Base-by-base conservation (phyloP, 2,888 invertebrate species). In the Zelleria hepariella region DNA sequence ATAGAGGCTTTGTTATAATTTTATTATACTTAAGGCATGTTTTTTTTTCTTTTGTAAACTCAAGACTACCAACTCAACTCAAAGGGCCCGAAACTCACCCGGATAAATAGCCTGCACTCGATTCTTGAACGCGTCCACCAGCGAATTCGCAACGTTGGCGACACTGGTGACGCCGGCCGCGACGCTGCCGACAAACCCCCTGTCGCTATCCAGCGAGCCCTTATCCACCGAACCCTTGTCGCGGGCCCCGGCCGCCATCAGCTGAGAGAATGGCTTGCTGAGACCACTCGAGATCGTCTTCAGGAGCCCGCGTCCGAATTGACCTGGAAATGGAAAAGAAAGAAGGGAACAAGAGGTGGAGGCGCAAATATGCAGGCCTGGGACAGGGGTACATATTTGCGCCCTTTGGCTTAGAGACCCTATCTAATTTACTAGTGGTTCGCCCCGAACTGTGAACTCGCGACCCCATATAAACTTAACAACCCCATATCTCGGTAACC, bases 181-280 rank as follows among this genome's bases (percentile, higher is more conserved):
- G 49, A 89, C 66, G 48, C 86, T 86, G 61, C 71, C 69, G 62
- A 92, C 84, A 68, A 91, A 90, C 2, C 90, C 87, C 8, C 89
- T 81, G 74, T 93, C 92, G 25, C 90, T 90, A 78, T 93, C 92
- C 70, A 93, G 73, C 2, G 92, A 92, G 1, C 92, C 91, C 21
- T 91, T 87, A 67, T 88, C 89, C 23, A 18, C 23, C 20, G 51
- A 21, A 15, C 15, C 32, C 15, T 42, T 42, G 32, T 42, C 32
- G 15, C 32, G 32, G 1, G 76, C 67, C 24, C 72, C 84, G 0
- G 91, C 87, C 0, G 91, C 85, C 86, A 93, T 91, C 62, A 92
- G 75, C 68, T 91, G 87, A 53, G 90, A 92, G 23, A 92, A 85
- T 0, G 91, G 86, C 62, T 87, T 86, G 75, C 76, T 74, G 27